A percentile compares a stretch with the other conserved stretches of the same genome.
Evolutionary conservation across 2,113 vertebrate genomes (phyloP).

Genomic region (Labeo rohita): DNA sequence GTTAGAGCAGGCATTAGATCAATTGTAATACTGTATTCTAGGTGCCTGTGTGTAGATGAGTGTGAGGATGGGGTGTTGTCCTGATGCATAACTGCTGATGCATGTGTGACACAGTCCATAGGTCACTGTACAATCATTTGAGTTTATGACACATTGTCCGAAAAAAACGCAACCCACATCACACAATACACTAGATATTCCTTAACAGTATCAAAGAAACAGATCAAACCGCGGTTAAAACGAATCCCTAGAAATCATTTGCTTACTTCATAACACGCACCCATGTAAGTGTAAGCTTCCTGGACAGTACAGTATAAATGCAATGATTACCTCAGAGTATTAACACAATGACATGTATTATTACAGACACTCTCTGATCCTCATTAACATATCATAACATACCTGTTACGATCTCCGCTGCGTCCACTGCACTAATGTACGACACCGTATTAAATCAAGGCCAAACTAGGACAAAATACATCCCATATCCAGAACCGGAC

Average conservation of each 20-base stretch:
- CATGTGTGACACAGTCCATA: neutral
- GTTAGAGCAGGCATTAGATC: neutral
- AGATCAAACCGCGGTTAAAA: neutral
- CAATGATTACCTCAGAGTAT: neutral
- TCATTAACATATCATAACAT: slow-evolving; percentile 6
- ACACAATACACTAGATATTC: neutral
- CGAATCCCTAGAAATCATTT: neutral
- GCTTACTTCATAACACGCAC: neutral
- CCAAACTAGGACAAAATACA: neutral
- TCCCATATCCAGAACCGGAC: neutral
- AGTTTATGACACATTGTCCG: neutral
- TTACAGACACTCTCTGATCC: neutral
- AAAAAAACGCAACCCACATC: neutral
- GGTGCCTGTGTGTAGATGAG: neutral
- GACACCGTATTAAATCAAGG: neutral
- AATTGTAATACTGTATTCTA: neutral
- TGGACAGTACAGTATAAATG: neutral
- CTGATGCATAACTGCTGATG: slow-evolving; percentile 5
- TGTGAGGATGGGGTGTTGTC: slow-evolving; percentile 2
- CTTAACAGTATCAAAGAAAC: neutral
- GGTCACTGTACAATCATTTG: slow-evolving; percentile 12
- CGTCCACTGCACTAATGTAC: slow-evolving; percentile 5
- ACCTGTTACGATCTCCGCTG: neutral
- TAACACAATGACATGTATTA: neutral
- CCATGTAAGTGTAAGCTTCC: neutral